Base-by-base conservation (phyloP, 1,140 invertebrate genomes). In the Bombus waltoni region DNA sequence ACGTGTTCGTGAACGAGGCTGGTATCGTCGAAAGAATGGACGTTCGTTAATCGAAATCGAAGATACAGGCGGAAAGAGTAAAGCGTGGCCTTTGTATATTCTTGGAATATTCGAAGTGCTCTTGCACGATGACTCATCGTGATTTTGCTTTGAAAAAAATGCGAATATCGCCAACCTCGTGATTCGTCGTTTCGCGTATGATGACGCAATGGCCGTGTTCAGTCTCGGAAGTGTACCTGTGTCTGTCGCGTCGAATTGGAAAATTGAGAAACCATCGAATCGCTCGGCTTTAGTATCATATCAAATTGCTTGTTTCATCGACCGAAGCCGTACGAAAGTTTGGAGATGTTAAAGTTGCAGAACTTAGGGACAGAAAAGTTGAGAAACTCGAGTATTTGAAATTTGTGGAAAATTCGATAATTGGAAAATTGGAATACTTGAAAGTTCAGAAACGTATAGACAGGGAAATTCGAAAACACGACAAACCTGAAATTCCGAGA, bases 81-180 rank as follows among this genome's bases (percentile, higher is more conserved):
- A 57, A 57, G 15, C 18, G 47, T 22, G 44, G 28, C n/a, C 25
- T 22, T 8, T 62, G 70, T 65, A 35, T 38, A n/a, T 65, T 44
- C 13, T 10, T 44, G 8, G 44, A 32, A 18, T 53, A 2, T 4
- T 40, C 53, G 47, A 18, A 13, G n/a, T 42, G 13, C 6, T 42
- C 28, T 28, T 38, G 11, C 3, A 22, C 4, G 47, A 40, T 73
- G 79, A 81, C 13, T 59, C 71, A 65, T 38, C 10, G 18, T 59
- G 53, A 82, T 62, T 81, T 81, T 40, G 71, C 66, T 40, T 40
- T 32, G 35, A 35, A 40, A 65, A 65, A 74, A 59, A 66, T 65
- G 70, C 25, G 32, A 75, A 18, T 47, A 66, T 82, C 32, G 25
- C 0, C 8, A 11, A 8, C 28, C 35, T 40, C 25, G 32, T 22